Evolutionary conservation across 2,888 invertebrate genomes (phyloP).

Genomic region (Rhyacophila evoluta): DNA sequence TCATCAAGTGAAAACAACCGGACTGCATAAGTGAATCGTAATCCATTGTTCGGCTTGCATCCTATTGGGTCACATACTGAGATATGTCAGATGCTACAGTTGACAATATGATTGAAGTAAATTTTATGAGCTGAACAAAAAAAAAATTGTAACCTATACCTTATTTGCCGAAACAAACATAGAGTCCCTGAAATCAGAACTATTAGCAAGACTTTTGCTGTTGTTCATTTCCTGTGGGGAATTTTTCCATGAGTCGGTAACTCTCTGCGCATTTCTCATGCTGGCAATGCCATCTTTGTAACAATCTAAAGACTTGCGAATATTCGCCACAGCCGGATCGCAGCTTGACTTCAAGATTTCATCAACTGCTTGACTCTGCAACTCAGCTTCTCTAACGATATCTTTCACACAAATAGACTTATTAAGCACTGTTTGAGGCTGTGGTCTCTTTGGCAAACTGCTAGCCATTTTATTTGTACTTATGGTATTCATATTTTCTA

Average conservation of each 20-base stretch:
- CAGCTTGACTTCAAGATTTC: slow-evolving; percentile 43
- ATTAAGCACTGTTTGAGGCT: not conserved
- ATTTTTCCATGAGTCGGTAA: slow-evolving; percentile 45
- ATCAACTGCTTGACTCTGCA: slow-evolving; percentile 46
- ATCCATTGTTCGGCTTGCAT: too few relatives aligned
- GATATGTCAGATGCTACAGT: too few relatives aligned
- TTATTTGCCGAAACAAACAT: slow-evolving; percentile 46
- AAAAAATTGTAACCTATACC: slow-evolving; percentile 28
- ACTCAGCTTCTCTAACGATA: slow-evolving; percentile 43
- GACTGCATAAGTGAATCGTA: too few relatives aligned
- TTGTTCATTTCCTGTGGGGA: slow-evolving; percentile 29
- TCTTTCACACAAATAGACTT: slow-evolving; percentile 34
- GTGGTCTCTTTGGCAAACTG: not conserved
- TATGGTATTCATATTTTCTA: slow-evolving; percentile 41
- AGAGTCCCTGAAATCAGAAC: slow-evolving; percentile 47
- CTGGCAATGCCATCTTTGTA: slow-evolving; percentile 38
- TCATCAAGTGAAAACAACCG: too few relatives aligned
- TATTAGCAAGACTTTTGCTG: not conserved
- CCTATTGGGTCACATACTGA: too few relatives aligned
- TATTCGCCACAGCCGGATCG: slow-evolving; percentile 38
- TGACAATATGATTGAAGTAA: too few relatives aligned
- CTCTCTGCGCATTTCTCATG: not conserved
- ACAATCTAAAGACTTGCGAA: slow-evolving; percentile 46
- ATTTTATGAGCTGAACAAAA: too few relatives aligned
- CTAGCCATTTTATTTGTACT: not conserved